Evolutionary conservation across 2,797 vertebrate genomes (phyloP), one percentile per base, ranked within the genome.

Genomic region (Cygnus olor): DNA sequence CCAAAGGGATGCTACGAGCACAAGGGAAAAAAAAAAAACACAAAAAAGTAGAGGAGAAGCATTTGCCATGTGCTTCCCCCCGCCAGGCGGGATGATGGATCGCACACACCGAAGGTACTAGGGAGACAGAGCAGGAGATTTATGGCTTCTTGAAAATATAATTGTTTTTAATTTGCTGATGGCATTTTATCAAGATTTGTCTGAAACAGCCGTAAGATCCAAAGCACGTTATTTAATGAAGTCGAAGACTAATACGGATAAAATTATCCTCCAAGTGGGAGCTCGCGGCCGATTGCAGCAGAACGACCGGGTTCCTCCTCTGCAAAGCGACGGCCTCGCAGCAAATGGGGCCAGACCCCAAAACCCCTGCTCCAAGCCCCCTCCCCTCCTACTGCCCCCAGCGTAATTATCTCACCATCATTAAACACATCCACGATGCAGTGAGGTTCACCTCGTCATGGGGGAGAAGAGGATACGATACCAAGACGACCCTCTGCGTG

Each of bases 111-210:
- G 0, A 88, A 95, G 90, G 94, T 84, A 93, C 87, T 10, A 38
- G 88, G 71, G 73, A 90, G 80, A 90, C 14, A 13, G 49, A 78
- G 68, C 17, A 57, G 30, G 87, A 92, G 90, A 96, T 94, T 95
- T 89, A 95, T 56, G 44, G 86, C 84, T 89, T 84, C 85, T 94
- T 92, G 76, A 92, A 95, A 92, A 72, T 30, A 63, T 88, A 93
- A 96, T 93, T 95, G 94, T 89, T 92, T 92, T 82, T 92, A 95
- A 96, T 84, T 95, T 90, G 94, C 88, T 51, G 90, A 90, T 51
- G 71, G 90, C 74, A 42, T 92, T 95, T 94, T 90, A 94, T 93
- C 85, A 81, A 93, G 94, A 94, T 96, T 81, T 94, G 89, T 27
- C 92, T 76, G 80, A 72, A 95, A 49, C 63, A 83, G 86, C 73